A percentile compares a stretch with the other conserved stretches of the same genome.
These are phyloP conservation scores for Aelia acuminata DNA, from an alignment of 2,888 invertebrate species.

Conservation along the genomic window DNA sequence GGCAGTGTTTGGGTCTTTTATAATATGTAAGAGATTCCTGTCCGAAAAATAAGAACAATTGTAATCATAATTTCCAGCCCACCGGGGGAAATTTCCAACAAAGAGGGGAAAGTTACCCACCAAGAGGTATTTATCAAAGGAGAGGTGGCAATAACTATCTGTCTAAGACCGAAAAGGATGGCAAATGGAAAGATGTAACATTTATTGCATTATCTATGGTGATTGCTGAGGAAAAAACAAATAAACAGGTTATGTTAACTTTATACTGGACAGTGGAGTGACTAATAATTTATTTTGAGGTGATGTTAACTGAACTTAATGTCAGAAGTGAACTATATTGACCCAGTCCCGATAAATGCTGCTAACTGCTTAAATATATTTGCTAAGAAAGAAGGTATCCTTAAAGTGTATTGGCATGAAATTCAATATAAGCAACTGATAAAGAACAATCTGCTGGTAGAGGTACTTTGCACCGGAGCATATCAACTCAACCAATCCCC, in stretches of 20 bases:
- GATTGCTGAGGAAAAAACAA: too few species aligned
- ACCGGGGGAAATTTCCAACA: background rate
- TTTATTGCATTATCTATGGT: slow-evolving; percentile 49
- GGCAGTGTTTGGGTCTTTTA: background rate
- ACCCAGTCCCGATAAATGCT: background rate
- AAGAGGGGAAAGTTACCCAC: background rate
- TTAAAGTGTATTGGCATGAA: background rate
- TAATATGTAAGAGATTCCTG: background rate
- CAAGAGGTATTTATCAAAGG: slow-evolving; percentile 40
- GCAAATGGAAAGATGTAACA: background rate
- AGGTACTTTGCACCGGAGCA: background rate
- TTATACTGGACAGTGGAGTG: too few species aligned
- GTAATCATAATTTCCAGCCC: too few species aligned
- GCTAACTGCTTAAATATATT: too few species aligned
- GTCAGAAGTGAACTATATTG: background rate
- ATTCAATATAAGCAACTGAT: background rate
- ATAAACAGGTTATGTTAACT: too few species aligned
- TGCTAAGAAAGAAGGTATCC: too few species aligned
- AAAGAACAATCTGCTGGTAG: background rate
- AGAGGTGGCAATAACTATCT: slow-evolving; percentile 20
- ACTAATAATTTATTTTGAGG: background rate
- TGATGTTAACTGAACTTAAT: background rate
- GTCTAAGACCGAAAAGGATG: slow-evolving; percentile 20
- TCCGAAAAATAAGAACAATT: slow-evolving; percentile 26
- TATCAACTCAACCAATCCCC: background rate